phyloP scores from a whole-genome alignment of 2,888 invertebrate species.

The Drosophila buzzatii region DNA sequence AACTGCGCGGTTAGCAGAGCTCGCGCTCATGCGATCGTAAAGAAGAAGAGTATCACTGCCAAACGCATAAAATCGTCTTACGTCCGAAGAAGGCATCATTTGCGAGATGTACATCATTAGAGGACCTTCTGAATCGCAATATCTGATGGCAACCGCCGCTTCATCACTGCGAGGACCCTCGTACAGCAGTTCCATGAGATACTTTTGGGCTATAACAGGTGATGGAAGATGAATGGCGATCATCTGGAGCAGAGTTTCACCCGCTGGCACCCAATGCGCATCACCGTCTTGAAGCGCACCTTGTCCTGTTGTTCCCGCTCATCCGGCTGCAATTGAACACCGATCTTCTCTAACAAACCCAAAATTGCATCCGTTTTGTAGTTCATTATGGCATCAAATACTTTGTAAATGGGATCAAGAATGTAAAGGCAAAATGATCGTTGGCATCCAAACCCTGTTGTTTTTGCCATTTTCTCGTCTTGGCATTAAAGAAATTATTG shows the following conservation, averaged over 20 bases:
- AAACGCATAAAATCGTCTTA: conserved; percentile 99
- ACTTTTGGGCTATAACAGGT: conserved; percentile 99
- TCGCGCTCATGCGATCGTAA: too few relatives aligned
- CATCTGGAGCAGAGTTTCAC: conserved; percentile 99
- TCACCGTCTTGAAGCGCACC: conserved; percentile 97
- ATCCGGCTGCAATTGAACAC: conserved; percentile 95
- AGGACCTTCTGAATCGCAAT: conserved; percentile 97
- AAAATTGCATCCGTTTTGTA: conserved; percentile 97
- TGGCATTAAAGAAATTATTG: conserved; percentile 98
- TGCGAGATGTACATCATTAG: conserved; percentile 99
- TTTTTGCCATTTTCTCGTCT: conserved; percentile 99
- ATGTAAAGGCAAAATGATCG: conserved; percentile 99
- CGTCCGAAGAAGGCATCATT: conserved; percentile 99
- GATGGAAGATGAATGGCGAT: conserved; percentile 99
- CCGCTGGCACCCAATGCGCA: conserved; percentile 99
- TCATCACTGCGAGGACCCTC: conserved; percentile 99
- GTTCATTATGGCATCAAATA: conserved; percentile 92
- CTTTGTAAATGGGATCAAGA: conserved; percentile 99
- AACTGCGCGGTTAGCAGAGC: too few relatives aligned
- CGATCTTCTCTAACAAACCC: conserved; percentile 92
- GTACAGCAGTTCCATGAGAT: conserved; percentile 99
- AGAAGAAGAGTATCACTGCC: too few relatives aligned
- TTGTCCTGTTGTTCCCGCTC: conserved; percentile 99
- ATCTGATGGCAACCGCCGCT: conserved; percentile 95
- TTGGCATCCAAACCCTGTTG: conserved; percentile 95